Conservation (phyloP, 2,113 vertebrate genomes). For the Myanophis thanlyinensis region DNA sequence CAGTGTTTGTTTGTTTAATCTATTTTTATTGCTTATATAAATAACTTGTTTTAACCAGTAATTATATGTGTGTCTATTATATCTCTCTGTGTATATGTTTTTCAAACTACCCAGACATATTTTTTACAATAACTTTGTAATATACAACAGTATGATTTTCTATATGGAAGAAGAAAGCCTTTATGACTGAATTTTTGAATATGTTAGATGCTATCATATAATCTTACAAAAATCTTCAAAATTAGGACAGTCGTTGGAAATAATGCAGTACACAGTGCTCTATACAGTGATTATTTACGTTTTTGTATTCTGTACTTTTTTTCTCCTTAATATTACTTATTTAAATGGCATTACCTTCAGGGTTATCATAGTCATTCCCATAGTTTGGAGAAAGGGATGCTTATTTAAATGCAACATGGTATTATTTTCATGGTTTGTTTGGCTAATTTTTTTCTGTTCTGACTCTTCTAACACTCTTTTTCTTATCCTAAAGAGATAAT, state of each 20-base stretch:
- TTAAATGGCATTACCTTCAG: neutral
- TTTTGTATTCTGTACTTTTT: neutral
- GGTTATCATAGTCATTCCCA: neutral
- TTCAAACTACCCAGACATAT: neutral
- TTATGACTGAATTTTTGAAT: neutral
- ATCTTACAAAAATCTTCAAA: no score
- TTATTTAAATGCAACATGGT: neutral
- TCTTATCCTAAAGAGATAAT: neutral
- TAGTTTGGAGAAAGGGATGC: neutral
- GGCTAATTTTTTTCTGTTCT: neutral
- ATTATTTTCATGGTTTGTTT: neutral
- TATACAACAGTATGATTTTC: neutral
- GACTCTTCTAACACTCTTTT: neutral
- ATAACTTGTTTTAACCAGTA: neutral
- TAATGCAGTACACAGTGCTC: neutral
- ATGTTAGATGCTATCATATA: neutral
- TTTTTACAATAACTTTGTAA: neutral
- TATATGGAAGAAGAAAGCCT: neutral
- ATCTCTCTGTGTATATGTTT: neutral
- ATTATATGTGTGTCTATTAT: neutral
- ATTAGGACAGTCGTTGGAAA: neutral
- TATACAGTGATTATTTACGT: neutral
- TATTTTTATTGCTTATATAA: neutral
- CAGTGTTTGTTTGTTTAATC: neutral
- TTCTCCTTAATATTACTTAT: neutral